Evolutionary conservation across 1,140 invertebrate genomes (phyloP).

Genomic region (Brachionus rubens): DNA sequence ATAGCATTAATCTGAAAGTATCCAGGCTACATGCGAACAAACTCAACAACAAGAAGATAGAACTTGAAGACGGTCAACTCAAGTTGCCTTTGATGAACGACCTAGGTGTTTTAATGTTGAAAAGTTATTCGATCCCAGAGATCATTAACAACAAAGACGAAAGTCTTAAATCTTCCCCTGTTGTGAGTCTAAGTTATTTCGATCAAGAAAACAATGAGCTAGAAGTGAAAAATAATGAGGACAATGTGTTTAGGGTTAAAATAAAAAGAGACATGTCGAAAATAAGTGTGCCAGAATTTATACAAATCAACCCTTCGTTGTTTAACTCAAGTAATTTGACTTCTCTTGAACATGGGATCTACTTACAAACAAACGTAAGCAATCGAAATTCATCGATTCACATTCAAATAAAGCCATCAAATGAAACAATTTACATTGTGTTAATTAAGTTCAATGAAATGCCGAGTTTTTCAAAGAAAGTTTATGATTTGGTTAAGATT

Average conservation of each 20-base stretch:
- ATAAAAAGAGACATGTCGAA: not conserved
- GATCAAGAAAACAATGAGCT: not conserved
- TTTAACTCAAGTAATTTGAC: not conserved
- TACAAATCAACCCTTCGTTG: not conserved
- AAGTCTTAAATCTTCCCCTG: not conserved
- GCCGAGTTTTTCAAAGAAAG: not conserved
- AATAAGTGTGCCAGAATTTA: not conserved
- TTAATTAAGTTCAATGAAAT: conserved; percentile 12
- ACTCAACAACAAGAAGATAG: not conserved
- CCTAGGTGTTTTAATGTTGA: not conserved
- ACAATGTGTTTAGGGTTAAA: not conserved
- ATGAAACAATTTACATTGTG: too few species aligned
- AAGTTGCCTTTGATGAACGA: not conserved
- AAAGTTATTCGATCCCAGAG: too few species aligned
- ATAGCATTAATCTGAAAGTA: not conserved
- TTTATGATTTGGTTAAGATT: not conserved
- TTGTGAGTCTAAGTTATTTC: not conserved
- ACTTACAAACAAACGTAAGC: too few species aligned
- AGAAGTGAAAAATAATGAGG: not conserved
- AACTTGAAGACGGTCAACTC: not conserved
- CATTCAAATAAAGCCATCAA: too few species aligned
- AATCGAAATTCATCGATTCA: too few species aligned
- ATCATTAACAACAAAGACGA: not conserved
- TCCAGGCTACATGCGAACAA: not conserved
- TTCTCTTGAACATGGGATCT: too few species aligned